Conservation (phyloP, 1,140 invertebrate species). For the Drosophila ficusphila region DNA sequence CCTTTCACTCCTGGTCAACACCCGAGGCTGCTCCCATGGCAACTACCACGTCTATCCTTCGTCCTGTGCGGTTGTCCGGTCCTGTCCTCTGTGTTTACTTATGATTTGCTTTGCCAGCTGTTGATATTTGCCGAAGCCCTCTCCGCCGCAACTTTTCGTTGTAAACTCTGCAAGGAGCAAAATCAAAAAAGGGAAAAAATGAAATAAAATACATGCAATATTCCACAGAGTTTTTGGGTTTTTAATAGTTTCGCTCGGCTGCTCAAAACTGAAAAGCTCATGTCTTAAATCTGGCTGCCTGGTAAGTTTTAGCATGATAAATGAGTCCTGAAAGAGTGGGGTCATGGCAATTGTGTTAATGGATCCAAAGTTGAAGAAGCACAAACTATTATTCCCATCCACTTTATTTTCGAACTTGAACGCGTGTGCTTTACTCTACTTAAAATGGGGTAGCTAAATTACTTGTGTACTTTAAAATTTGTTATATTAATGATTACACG, state of each 20-base stretch:
- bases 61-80: conserved; percentile 24
- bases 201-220: conserved; percentile 37
- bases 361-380: conserved; percentile 43
- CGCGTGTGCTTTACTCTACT: neutral
- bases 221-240: conserved; percentile 20
- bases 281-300: conserved; percentile 58
- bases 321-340: conserved; percentile 42
- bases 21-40: conserved; percentile 71
- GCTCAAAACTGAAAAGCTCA: conserved; percentile 32
- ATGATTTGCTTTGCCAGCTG: conserved; percentile 61
- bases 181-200: conserved; percentile 11
- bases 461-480: neutral
- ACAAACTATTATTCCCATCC: conserved; percentile 1
- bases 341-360: conserved; percentile 68
- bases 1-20: conserved; percentile 50
- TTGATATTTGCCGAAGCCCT: conserved; percentile 41
- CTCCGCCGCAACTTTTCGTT: conserved; percentile 41
- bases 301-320: conserved; percentile 64
- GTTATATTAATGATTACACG: no score
- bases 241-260: neutral
- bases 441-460: neutral
- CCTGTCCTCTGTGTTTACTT: conserved; percentile 55
- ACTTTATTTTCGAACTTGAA: conserved; percentile 7
- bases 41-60: conserved; percentile 45
- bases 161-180: conserved; percentile 35